Base-by-base conservation (phyloP, 2,888 invertebrate species). In the Rotaria magnacalcarata region DNA sequence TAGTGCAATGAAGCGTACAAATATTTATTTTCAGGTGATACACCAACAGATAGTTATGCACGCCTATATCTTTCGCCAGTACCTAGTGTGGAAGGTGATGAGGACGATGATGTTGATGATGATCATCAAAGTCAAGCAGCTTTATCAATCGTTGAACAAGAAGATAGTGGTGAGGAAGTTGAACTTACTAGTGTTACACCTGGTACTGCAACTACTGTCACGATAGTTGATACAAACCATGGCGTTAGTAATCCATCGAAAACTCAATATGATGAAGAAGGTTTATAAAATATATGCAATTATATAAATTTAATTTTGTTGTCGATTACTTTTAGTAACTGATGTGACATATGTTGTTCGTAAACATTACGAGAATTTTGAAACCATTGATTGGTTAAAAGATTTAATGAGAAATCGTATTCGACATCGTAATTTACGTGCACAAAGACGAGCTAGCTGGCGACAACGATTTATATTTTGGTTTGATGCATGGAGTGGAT, bases 381-480 rank as follows among this genome's bases (percentile, higher is more conserved):
- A 99, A 92, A 99, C 99, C 21, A 99, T 99, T 90, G 99, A 99
- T 91, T 99, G 99, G 99, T 96, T 97, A 91, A 93, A 97, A 84
- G 98, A 99, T 91, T 96, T 99, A 89, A 96, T 97, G 3, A 93
- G 97, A 84, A 98, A 99, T 92, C 95, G 98, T 27, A 96, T 96
- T 95, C 93, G 97, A 87, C 98, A 98, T 92, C 93, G 96, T 58
- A 90, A 90, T 88, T 94, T 96, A 47, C 95, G 96, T 90, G 90
- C 90, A 87, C 95, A 95, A 90, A 89, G 90, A 75, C 75, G 88
- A 56, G 74, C 96, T 96, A 90, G 96, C 96, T 3, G 92, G 95
- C 89, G 95, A 95, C 93, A 95, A 96, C 91, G 95, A 87, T 94
- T 97, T 86, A 95, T 95, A 91, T 75, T 84, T 52, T 86, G 85